These are phyloP conservation scores for Dromas ardeola DNA, from an alignment of 2,113 vertebrate genomes.

Conservation along the genomic window DNA sequence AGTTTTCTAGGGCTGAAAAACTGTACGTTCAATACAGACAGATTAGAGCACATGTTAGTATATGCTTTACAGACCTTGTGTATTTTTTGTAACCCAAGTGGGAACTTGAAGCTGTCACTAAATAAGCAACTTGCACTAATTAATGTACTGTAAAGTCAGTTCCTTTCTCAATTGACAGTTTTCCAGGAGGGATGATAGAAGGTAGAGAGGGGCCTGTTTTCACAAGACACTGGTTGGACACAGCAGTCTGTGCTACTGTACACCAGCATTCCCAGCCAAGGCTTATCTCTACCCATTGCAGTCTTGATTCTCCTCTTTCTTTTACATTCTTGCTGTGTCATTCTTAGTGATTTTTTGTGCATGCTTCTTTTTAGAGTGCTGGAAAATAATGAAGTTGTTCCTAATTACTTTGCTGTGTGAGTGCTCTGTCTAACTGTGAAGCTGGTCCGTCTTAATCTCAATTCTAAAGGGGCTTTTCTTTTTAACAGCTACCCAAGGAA, in stretches of 20 bases:
- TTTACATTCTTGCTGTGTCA: not conserved
- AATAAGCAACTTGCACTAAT: not conserved
- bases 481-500: conserved; percentile 8
- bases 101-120: not conserved
- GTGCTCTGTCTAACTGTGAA: not conserved
- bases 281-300: not conserved
- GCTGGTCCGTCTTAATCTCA: conserved; percentile 8
- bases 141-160: not conserved
- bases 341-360: conserved; percentile 17
- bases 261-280: not conserved
- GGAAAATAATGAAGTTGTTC: conserved; percentile 32
- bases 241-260: not conserved
- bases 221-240: not conserved
- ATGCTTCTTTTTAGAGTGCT: not conserved
- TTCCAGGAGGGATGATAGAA: not conserved
- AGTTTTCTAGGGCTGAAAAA: not conserved
- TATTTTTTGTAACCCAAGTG: not conserved
- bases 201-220: not conserved
- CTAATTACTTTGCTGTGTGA: not conserved
- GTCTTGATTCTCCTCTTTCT: not conserved
- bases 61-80: not conserved
- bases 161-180: not conserved
- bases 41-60: not conserved
- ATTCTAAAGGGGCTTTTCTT: conserved; percentile 16
- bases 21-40: not conserved